Percentiles rank a stretch among this genome's conserved stretches.
phyloP scores from a whole-genome alignment of 1,140 invertebrate species.

The Diabrotica undecimpunctata region DNA sequence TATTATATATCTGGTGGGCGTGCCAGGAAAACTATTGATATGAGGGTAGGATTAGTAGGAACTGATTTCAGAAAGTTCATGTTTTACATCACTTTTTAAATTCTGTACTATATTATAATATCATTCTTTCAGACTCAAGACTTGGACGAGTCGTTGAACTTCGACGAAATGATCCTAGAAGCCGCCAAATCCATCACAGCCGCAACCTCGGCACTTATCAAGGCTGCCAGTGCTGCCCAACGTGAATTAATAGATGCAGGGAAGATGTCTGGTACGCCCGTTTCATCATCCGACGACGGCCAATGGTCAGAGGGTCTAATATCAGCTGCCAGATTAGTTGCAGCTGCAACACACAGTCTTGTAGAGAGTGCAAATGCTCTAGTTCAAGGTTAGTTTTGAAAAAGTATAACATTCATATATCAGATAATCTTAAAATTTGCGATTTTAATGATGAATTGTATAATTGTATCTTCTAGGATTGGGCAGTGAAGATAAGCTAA shows the following conservation, averaged over 20 bases:
- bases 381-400: constrained; percentile 72
- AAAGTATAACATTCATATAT: no score
- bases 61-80: no score
- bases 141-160: constrained; percentile 89
- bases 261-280: constrained; percentile 74
- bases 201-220: constrained; percentile 92
- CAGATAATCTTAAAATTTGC: no score
- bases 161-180: constrained; percentile 98
- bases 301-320: constrained; percentile 99
- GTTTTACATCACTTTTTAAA: no score
- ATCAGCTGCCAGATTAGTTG: constrained; percentile 91
- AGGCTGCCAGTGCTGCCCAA: constrained; percentile 94
- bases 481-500: constrained; percentile 91
- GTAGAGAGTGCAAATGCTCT: constrained; percentile 96
- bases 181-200: constrained; percentile 97
- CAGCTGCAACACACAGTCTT: constrained; percentile 93
- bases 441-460: no score
- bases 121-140: constrained; percentile 54
- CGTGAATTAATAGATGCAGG: constrained; percentile 82
- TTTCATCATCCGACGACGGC: constrained; percentile 87
- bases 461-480: constrained; percentile 41
- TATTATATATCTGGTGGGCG: no score
- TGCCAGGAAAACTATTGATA: no score
- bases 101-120: no score
- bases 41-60: no score